Base-by-base conservation (phyloP, 2,113 vertebrate genomes). In the Morone saxatilis region DNA sequence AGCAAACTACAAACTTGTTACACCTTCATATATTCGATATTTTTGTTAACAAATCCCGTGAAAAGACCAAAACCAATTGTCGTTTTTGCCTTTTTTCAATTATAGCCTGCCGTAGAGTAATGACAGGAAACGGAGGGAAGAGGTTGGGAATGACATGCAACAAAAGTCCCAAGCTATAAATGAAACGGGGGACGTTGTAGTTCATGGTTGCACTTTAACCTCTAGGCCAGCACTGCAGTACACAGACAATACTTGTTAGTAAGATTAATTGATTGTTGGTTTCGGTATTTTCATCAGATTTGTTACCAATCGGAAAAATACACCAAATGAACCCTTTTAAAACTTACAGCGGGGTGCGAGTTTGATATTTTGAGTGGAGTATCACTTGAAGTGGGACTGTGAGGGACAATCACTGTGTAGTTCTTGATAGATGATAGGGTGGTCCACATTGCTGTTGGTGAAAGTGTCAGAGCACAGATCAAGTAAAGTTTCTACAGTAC, bases 341-440 rank as follows among this genome's bases (percentile, higher is more conserved):
- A 73, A n/a, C 7, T 38, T 56, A 16, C 45, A 36, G 66, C 41
- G 38, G 59, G 57, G 57, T 56, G 65, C 80, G 72, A n/a, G 53
- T 67, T 77, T 78, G 40, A 68, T 56, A 59, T 61, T 81, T 69
- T 38, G 31, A 25, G 60, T 72, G 71, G 76, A 79, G 65, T 70
- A 47, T 78, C 56, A 75, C 56, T 81, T 89, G 59, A 78, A 83
- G 69, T 76, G 70, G 71, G 80, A 75, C 77, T 81, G 74, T 90
- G 75, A 92, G 75, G 83, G 90, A 89, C 89, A 91, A 86, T 92
- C 85, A 74, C 51, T 81, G 67, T 63, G 50, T 81, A 80, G 66
- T 41, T 81, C 19, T 59, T 25, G 40, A 43, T 63, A 62, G 54
- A 72, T 38, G 51, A 59, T 16, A 14, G 71, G 60, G 6, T 10